Base-by-base conservation (phyloP, 2,113 vertebrate species). In the Barnardius zonarius region DNA sequence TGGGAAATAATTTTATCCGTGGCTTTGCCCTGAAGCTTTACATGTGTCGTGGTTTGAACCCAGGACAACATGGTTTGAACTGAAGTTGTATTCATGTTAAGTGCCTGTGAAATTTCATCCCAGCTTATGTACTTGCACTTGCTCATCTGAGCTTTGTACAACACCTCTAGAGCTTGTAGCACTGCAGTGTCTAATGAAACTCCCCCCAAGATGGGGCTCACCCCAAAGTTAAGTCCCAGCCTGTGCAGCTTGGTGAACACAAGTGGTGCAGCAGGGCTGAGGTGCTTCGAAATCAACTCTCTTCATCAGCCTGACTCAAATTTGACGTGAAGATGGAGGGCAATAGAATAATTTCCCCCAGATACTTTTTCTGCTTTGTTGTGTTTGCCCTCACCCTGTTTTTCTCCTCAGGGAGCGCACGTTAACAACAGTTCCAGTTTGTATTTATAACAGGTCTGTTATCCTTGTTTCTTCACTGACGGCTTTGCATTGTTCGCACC, bases 111-210 rank as follows among this genome's bases (percentile, higher is more conserved):
- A 63, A 28, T 90, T 74, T 74, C 67, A 17, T 62, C 72, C 35
- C 54, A n/a, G 14, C 0, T 0, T 31, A 25, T 0, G 1, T 76
- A 30, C 13, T 74, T 55, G 18, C 16, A 28, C 12, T 24, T 68
- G 61, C 74, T 59, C n/a, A 33, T n/a, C 19, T 48, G 43, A 77
- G 52, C 37, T 88, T 75, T 54, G 9, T 28, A 24, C 54, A 78
- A 54, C 33, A 35, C 15, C 39, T 63, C n/a, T 14, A 6, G 49
- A 51, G 83, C 19, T 11, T 59, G 28, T 30, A 74, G 25, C 37
- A 8, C 48, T 55, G 31, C 31, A 6, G 25, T 6, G 6, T 43
- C 57, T 33, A 9, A 37, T 9, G 55, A 17, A 66, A 61, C 12
- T 67, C 39, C 41, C 35, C 28, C 10, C 59, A 24, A 2, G 37